Base-by-base conservation (phyloP, 1,140 invertebrate genomes). In the Zophobas atratus region DNA sequence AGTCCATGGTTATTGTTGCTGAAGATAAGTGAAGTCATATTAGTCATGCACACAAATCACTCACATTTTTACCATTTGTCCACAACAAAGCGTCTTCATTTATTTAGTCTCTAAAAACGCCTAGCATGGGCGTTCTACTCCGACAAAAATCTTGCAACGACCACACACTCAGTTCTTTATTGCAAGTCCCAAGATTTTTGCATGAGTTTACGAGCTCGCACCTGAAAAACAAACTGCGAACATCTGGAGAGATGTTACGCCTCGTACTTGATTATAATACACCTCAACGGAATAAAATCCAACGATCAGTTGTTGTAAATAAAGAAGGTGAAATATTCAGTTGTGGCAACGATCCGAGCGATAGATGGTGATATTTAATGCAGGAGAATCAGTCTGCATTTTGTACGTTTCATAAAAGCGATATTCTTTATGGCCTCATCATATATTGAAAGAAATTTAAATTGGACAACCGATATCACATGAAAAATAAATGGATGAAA, bases 371-470 rank as follows among this genome's bases (percentile, higher is more conserved):
- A 3, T 46, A 4, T 46, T 46, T 46, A 20, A 46, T 46, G 43
- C 43, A 8, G 43, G 8, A 3, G 43, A 8, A 46, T 4, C 43
- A 46, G 8, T 46, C 34, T 57, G 34, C 55, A 57, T 57, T 57
- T 57, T 57, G 55, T 33, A 33, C 34, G 55, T 33, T 57, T 33
- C 55, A 46, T 46, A 46, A 46, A 46, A 33, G 34, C 20, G 20
- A 20, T 20, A 20, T 20, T 20, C 20, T 20, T 20, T 20, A 57
- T 6, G 20, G 55, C 20, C 32, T 57, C 55, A 57, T 33, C 6
- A 57, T n/a, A n/a, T n/a, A 57, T 57, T 34, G 55, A 2, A 20
- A 57, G 55, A 57, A 57, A 57, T 57, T 57, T 57, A 57, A 57
- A 57, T 57, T 57, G 55, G 55, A 6, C 2, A 46, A 46, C 43